phyloP scores from a whole-genome alignment of 1,140 invertebrate genomes.

The Parapsyche elsis region DNA sequence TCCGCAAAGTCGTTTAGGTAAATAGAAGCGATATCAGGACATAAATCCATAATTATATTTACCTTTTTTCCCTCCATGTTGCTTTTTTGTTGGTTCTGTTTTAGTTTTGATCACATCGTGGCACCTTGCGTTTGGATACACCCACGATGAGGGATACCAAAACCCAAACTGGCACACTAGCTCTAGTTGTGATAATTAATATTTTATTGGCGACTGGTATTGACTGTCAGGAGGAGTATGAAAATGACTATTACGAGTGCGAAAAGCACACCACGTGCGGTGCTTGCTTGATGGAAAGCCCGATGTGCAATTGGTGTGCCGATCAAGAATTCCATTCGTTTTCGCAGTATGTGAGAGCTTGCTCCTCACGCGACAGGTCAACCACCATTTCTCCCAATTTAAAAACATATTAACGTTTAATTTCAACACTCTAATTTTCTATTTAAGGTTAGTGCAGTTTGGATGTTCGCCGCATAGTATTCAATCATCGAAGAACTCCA shows the following conservation, averaged over 20 bases:
- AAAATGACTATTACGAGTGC: not conserved
- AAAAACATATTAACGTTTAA: not conserved
- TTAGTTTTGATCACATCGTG: no score
- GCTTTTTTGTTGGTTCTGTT: no score
- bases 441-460: not conserved
- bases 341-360: not conserved
- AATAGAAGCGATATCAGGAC: no score
- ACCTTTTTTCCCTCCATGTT: no score
- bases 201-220: not conserved
- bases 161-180: no score
- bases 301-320: constrained; percentile 5
- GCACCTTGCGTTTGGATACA: no score
- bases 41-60: no score
- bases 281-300: not conserved
- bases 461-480: not conserved
- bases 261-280: not conserved
- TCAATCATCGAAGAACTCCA: not conserved
- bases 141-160: no score
- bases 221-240: not conserved
- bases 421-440: not conserved
- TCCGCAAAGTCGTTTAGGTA: no score
- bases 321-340: not conserved
- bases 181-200: no score
- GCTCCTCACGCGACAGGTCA: not conserved
- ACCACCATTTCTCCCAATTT: no score